phyloP scores from a whole-genome alignment of 2,797 vertebrate species.

The Sebastes miniatus region DNA sequence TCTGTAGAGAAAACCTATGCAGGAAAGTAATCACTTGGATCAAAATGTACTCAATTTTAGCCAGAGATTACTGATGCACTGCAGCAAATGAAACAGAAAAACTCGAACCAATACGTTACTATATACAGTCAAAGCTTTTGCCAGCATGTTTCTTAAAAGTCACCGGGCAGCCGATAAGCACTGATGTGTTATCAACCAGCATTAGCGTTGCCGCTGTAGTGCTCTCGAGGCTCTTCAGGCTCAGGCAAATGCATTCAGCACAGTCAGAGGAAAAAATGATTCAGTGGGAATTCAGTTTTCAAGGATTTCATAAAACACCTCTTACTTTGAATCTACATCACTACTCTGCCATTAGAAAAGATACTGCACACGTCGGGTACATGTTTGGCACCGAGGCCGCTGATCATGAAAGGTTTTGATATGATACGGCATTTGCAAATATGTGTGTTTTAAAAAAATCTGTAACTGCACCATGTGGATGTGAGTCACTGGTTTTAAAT shows the following conservation, averaged over 20 bases:
- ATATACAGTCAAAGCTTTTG: background rate
- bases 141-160: background rate
- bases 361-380: background rate
- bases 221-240: conserved; percentile 23
- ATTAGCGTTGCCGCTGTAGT: conserved; percentile 20
- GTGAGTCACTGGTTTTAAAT: conserved; percentile 42
- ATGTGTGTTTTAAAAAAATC: background rate
- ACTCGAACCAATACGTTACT: background rate
- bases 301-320: background rate
- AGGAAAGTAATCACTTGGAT: background rate
- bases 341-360: background rate
- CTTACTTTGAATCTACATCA: conserved; percentile 2
- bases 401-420: background rate
- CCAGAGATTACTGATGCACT: background rate
- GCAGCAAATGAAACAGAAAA: background rate
- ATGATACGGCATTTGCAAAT: background rate
- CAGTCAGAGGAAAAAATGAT: background rate
- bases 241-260: conserved; percentile 9
- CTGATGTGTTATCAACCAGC: conserved; percentile 14
- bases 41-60: background rate
- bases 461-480: background rate
- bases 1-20: background rate
- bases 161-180: conserved; percentile 6
- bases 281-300: background rate
- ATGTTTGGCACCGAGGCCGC: background rate